Evolutionary conservation across 2,888 invertebrate genomes (phyloP), one percentile per base, ranked within the genome.

Genomic region (Peribatodes rhomboidaria): DNA sequence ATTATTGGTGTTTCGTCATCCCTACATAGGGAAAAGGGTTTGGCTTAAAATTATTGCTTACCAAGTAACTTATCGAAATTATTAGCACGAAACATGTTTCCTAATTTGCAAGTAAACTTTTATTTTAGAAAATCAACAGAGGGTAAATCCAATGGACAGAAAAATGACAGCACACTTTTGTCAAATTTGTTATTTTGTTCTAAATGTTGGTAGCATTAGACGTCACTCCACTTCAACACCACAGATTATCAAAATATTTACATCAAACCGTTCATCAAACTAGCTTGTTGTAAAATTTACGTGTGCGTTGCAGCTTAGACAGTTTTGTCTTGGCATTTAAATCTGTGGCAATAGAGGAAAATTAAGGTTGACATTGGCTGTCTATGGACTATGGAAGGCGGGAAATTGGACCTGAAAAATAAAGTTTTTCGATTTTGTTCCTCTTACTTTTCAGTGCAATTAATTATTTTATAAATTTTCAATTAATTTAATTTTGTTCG

Each of bases 51-150:
- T 61, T 37, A 44, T 68, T 68, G 82, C 93, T 90, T 87, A 95
- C 96, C 96, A 72, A 96, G 92, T 81, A 95, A 89, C 91, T 95
- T 95, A 84, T 95, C 95, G 84, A 95, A 96, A 87, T 93, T 94
- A 76, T 93, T 92, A 70, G 93, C 90, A 75, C 94, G 92, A 86
- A 95, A 95, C 95, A 95, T 95, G 76, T 89, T 94, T 82, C 76
- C 69, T 79, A 75, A 69, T 73, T 77, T 70, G 76, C 74, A 80
- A 76, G 22, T 80, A 79, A 81, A 83, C 81, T 87, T 85, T 84
- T 87, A 83, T 88, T 87, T 85, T 86, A 84, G 76, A 87, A 88
- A 90, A 89, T 87, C 86, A 86, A 88, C 86, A 84, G 78, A 79
- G 78, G 79, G 82, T 88, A 85, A 85, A 83, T 87, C 86, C 83